Base-by-base conservation (phyloP, 2,888 invertebrate genomes). In the Cryptocephalus moraei region DNA sequence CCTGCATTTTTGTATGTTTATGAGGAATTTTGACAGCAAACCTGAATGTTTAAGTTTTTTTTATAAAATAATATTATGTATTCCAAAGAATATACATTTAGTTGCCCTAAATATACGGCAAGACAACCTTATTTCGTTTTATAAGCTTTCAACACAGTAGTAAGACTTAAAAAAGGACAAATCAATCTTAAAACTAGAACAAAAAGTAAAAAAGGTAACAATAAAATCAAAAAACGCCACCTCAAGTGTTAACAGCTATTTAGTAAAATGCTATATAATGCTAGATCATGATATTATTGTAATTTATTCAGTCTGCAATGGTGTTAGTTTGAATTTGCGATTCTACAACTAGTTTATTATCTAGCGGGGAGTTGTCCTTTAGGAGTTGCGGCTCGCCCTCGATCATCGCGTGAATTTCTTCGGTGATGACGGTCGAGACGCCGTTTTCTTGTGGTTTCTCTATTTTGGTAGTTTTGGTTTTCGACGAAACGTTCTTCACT, bases 341-440 rank as follows among this genome's bases (percentile, higher is more conserved):
- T 51, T 62, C 64, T 50, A 67, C 69, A 39, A 63, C 59, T 48
- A 67, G 47, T 51, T 67, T 68, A 55, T 67, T 67, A 55, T 67
- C 64, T 44, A 70, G 43, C 9, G 71, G 71, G 8, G 70, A 71
- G 50, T 66, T 63, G 57, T 72, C 71, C 56, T 70, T 71, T 32
- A 67, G 45, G 33, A 65, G 52, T 34, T 59, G 57, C 33, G 59
- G 55, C 41, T 63, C 62, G 32, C 56, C 49, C 34, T 60, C 59
- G 39, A 34, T 14, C 9, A 39, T 12, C 45, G 8, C 59, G 8
- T 54, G 57, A 41, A 58, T 58, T 50, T 60, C 59, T 50, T 64
- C 59, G 6, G 60, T 61, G 12, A 61, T 56, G 40, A 58, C 54
- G 8, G 58, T 56, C 1, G 59, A 57, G 9, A 63, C 53, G 44